These are phyloP conservation scores for Lasioglossum figueresi DNA, from an alignment of 2,888 invertebrate species.

Conservation along the genomic window DNA sequence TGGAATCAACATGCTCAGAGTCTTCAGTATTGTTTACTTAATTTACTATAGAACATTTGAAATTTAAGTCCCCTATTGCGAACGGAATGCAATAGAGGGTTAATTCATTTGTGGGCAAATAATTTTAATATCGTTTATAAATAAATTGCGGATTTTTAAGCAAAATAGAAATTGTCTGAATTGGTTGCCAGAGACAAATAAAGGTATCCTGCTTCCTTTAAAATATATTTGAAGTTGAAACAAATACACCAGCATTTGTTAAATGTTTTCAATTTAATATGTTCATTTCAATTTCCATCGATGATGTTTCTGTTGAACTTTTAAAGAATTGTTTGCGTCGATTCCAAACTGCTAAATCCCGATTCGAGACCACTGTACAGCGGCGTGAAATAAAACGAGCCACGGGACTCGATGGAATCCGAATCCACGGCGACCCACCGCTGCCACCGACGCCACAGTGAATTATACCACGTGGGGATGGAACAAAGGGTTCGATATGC, in stretches of 20 bases:
- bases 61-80: no score
- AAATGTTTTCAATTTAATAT: no score
- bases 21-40: no score
- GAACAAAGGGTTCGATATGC: constrained; percentile 64
- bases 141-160: background rate
- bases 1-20: no score
- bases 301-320: background rate
- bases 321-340: background rate
- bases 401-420: constrained; percentile 45
- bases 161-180: background rate
- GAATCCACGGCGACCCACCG: constrained; percentile 57
- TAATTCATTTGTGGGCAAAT: no score
- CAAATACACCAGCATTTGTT: no score
- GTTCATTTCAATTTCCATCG: no score
- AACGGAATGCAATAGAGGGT: no score
- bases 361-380: background rate
- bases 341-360: background rate
- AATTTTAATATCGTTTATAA: no score
- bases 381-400: constrained; percentile 56
- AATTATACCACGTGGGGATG: constrained; percentile 53
- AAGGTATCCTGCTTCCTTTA: background rate
- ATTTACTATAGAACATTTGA: no score
- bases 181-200: background rate
- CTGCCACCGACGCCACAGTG: constrained; percentile 34
- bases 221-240: no score